Conservation (phyloP, 1,140 invertebrate genomes). For the Drosophila oshimai region DNA sequence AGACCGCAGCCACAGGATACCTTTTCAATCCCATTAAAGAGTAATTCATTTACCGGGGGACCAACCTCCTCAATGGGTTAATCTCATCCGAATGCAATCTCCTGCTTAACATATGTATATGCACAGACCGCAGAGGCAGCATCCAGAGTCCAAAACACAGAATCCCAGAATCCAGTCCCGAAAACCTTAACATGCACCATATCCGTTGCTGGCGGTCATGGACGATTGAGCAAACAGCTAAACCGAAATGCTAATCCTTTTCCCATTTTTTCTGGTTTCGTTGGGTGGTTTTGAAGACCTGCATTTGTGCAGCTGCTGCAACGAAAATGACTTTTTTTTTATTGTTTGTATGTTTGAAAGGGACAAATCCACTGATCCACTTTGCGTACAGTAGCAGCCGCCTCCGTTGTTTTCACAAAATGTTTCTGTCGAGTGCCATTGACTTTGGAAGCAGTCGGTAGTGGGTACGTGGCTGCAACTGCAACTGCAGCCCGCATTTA, state of each 20-base stretch:
- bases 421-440: slow-evolving; percentile 79
- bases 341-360: slow-evolving; percentile 6
- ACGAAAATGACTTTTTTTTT: slow-evolving; percentile 29
- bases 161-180: background rate
- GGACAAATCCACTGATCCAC: slow-evolving; percentile 75
- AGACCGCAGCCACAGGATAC: slow-evolving; percentile 29
- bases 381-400: slow-evolving; percentile 75
- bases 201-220: slow-evolving; percentile 46
- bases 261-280: slow-evolving; percentile 10
- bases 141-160: background rate
- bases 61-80: slow-evolving; percentile 44
- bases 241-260: slow-evolving; percentile 70
- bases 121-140: slow-evolving; percentile 3
- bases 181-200: slow-evolving; percentile 42
- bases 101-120: slow-evolving; percentile 52
- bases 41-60: slow-evolving; percentile 12
- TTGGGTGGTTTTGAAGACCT: slow-evolving; percentile 9
- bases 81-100: slow-evolving; percentile 39
- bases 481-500: slow-evolving; percentile 44
- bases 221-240: slow-evolving; percentile 64
- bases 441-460: slow-evolving; percentile 45
- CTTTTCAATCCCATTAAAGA: slow-evolving; percentile 38
- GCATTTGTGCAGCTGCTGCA: slow-evolving; percentile 58
- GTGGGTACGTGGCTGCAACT: slow-evolving; percentile 2
- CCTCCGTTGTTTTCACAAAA: slow-evolving; percentile 76